Evolutionary conservation across 2,888 invertebrate species (phyloP), one percentile per base, ranked within the genome.

Genomic region (Macrosiphum euphorbiae): DNA sequence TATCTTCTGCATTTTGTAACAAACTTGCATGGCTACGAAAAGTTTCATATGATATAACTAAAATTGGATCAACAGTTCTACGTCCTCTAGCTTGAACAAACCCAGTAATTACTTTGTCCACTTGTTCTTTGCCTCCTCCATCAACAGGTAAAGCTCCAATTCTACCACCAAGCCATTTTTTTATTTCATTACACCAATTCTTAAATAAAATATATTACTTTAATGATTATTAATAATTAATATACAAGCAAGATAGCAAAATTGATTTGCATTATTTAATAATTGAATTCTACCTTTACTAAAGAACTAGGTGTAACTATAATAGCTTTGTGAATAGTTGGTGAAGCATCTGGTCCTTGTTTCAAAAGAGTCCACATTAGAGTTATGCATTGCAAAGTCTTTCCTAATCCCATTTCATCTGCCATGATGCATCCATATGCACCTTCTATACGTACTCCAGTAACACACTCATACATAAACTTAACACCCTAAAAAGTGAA

Each of bases 401-500:
- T 99, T 3, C 99, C 99, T 67, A 99, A 96, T 95, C 98, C 99
- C 99, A 99, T 99, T 97, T 99, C 99, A 96, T 99, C 99, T 7
- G 99, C 99, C 99, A 99, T 99, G 89, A 99, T 99, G 95, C 99
- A 99, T 0, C 99, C 99, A 96, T 97, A 98, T 55, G 98, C 98
- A 94, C 97, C 97, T 94, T 98, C 97, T 95, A 99, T 98, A 95
- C 98, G 98, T 84, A 97, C 96, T 1, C 99, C 99, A 20, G 98
- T 99, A 7, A 99, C 99, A 96, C 99, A 99, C 96, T 99, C 99
- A 95, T 99, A 99, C 99, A 99, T 99, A 96, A 99, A 99, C 95
- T 98, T 98, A 0, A 99, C 99, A 67, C 99, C 99, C 96, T 97
- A 95, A 84, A 94, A 86, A 41, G 20, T 20, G 28, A 87, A 89